These are phyloP conservation scores for Sinhomidia bicolor DNA, from an alignment of 2,888 invertebrate species.

Conservation along the genomic window DNA sequence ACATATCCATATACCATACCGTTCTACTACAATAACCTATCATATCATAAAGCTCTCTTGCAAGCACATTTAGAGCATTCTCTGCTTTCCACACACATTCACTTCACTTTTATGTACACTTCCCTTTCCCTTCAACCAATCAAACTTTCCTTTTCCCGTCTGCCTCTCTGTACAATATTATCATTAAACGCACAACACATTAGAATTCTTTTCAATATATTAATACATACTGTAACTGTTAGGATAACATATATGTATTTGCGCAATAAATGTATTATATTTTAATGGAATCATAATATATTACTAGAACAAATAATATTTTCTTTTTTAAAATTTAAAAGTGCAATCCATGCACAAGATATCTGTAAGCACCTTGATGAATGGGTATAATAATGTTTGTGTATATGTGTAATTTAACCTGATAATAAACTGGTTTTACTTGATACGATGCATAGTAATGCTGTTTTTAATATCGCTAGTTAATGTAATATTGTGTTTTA, in stretches of 20 bases:
- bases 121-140: constrained; percentile 4
- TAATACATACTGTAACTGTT: background rate
- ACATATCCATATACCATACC: background rate
- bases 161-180: constrained; percentile 17
- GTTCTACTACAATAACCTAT: background rate
- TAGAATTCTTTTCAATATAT: background rate
- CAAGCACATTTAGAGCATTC: constrained; percentile 26
- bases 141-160: background rate
- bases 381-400: background rate
- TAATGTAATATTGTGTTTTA: background rate
- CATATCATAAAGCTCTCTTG: constrained; percentile 38
- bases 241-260: constrained; percentile 5
- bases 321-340: no score
- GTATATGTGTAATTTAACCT: background rate
- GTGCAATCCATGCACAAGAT: constrained; percentile 70
- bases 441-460: background rate
- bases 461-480: background rate
- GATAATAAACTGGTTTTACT: background rate
- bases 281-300: constrained; percentile 39
- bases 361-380: constrained; percentile 64
- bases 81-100: background rate
- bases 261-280: constrained; percentile 3
- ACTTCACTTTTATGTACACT: background rate
- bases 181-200: constrained; percentile 28
- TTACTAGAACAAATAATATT: constrained; percentile 10